Conservation (phyloP, 2,888 invertebrate genomes). For the Acanthacorydalis orientalis region DNA sequence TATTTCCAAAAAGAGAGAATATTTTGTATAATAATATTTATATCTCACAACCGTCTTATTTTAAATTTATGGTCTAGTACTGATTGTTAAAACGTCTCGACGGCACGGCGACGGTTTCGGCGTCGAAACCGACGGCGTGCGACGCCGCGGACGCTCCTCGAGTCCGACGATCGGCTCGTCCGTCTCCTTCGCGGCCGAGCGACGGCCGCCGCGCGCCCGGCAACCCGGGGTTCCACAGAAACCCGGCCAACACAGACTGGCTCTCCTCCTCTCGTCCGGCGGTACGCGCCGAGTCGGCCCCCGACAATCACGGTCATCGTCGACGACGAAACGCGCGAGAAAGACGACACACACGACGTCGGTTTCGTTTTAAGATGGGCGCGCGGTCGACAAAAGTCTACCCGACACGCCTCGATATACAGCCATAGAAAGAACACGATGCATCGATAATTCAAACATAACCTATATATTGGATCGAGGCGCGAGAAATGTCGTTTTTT, state of each 20-base stretch:
- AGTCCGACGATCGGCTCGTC: too few species aligned
- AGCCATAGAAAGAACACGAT: slow-evolving; percentile 8
- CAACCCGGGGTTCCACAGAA: too few species aligned
- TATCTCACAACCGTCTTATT: slow-evolving; percentile 7
- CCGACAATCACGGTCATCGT: background rate
- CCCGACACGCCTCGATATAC: background rate
- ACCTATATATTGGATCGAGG: too few species aligned
- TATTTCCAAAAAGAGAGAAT: slow-evolving; percentile 6
- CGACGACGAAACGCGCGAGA: background rate
- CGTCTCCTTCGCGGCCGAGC: too few species aligned
- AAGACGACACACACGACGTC: background rate
- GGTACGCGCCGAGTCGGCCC: background rate
- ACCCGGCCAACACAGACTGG: too few species aligned
- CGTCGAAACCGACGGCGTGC: background rate
- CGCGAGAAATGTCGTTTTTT: too few species aligned
- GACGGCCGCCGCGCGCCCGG: too few species aligned
- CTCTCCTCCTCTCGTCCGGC: background rate
- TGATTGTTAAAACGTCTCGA: background rate
- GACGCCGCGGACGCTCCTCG: too few species aligned
- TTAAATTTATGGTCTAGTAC: slow-evolving; percentile 6
- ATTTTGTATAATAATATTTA: slow-evolving; percentile 3
- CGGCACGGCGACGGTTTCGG: background rate
- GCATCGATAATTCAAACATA: background rate
- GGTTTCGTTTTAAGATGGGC: background rate
- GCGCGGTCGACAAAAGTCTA: slow-evolving; percentile 1